These are phyloP conservation scores for Centropus unirufus DNA, from an alignment of 2,113 vertebrate species.

Conservation along the genomic window DNA sequence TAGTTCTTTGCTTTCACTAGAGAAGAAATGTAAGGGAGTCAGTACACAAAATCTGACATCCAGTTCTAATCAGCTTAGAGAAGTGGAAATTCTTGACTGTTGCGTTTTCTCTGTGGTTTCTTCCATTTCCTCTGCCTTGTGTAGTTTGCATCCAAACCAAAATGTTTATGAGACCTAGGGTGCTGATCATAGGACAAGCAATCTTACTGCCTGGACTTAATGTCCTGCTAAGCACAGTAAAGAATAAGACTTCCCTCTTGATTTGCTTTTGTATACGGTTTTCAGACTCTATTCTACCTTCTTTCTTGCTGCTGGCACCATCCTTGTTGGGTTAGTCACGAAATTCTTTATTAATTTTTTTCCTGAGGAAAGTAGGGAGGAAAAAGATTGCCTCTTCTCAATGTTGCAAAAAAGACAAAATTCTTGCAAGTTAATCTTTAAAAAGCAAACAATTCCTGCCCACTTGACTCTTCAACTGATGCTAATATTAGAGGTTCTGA, in stretches of 20 bases:
- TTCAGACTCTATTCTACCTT: not conserved
- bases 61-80: not conserved
- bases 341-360: not conserved
- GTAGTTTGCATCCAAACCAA: not conserved
- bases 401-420: not conserved
- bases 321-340: not conserved
- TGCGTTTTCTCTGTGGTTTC: not conserved
- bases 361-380: not conserved
- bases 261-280: not conserved
- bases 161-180: not conserved
- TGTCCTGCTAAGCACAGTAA: not conserved
- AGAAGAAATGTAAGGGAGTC: not conserved
- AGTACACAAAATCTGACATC: not conserved
- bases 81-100: not conserved
- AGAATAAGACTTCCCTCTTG: not conserved
- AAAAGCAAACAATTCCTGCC: not conserved
- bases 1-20: not conserved
- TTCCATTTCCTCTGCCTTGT: not conserved
- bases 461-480: not conserved
- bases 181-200: not conserved
- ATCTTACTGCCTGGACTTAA: not conserved
- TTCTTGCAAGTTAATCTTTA: not conserved
- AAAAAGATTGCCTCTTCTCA: not conserved
- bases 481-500: constrained; percentile 1
- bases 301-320: not conserved